Percentiles rank a stretch among this genome's conserved stretches.
Evolutionary conservation across 2,888 invertebrate species (phyloP).

Genomic region (Synanthedon vespiformis): DNA sequence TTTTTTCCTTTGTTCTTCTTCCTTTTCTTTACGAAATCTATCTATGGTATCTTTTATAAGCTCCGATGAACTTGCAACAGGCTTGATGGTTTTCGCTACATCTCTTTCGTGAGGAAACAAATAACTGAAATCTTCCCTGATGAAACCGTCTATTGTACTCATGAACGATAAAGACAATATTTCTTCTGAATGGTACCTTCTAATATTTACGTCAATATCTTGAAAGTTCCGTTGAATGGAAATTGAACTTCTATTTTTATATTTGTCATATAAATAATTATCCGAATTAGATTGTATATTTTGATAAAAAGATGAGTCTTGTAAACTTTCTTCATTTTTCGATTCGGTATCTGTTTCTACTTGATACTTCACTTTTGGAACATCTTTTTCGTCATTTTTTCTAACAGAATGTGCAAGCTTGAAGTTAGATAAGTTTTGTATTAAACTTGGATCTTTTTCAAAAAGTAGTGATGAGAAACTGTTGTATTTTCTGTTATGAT

Average conservation of each 20-base stretch:
- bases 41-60: conserved; percentile 31
- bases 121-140: conserved; percentile 26
- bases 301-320: too few relatives aligned
- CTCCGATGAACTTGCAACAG: conserved; percentile 27
- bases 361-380: not conserved
- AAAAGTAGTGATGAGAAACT: too few relatives aligned
- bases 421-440: not conserved
- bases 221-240: too few relatives aligned
- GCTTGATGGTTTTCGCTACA: conserved; percentile 5
- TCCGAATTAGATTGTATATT: too few relatives aligned
- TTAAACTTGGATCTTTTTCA: too few relatives aligned
- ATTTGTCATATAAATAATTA: too few relatives aligned
- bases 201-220: not conserved
- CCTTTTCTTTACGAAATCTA: conserved; percentile 15
- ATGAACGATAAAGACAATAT: not conserved
- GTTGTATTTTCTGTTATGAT: too few relatives aligned
- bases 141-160: conserved; percentile 4
- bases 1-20: conserved; percentile 13
- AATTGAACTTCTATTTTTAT: too few relatives aligned
- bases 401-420: not conserved
- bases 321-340: too few relatives aligned
- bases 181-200: not conserved
- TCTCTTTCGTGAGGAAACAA: conserved; percentile 23
- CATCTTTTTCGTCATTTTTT: not conserved
- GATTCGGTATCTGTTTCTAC: too few relatives aligned